Percentiles rank a stretch among this genome's conserved stretches.
These are phyloP conservation scores for Mylabris sibirica DNA, from an alignment of 2,888 invertebrate species.

Conservation along the genomic window DNA sequence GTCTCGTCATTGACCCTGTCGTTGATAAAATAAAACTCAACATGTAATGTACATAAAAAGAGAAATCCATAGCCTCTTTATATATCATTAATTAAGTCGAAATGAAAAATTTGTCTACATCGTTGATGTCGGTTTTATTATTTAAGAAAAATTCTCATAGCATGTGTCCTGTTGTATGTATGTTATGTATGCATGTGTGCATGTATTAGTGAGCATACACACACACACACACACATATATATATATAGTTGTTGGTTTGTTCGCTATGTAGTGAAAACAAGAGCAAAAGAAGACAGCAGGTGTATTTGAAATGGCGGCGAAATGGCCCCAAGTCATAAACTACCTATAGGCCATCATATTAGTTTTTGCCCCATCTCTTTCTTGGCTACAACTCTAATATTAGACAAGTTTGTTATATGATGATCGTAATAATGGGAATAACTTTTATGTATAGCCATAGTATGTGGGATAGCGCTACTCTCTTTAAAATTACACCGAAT, in stretches of 20 bases:
- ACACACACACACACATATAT: no score
- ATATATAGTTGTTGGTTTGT: constrained; percentile 1
- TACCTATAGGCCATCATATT: constrained; percentile 21
- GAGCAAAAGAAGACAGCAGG: constrained; percentile 56
- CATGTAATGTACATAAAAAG: background rate
- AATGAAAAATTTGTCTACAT: constrained; percentile 14
- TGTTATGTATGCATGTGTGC: background rate
- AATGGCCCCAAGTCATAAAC: constrained; percentile 36
- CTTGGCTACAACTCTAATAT: background rate
- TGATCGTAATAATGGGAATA: no score
- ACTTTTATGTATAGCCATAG: no score
- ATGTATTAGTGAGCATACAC: background rate
- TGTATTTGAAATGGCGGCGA: constrained; percentile 54
- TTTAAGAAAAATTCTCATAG: constrained; percentile 6
- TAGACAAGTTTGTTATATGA: background rate
- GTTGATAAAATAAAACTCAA: background rate
- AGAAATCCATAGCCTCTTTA: background rate
- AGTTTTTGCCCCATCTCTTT: background rate
- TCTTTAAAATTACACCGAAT: constrained; percentile 6
- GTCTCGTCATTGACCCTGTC: background rate
- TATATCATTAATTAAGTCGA: constrained; percentile 10
- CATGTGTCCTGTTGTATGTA: constrained; percentile 10
- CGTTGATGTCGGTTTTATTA: background rate
- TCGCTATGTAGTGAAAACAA: constrained; percentile 40
- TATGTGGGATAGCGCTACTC: background rate